Base-by-base conservation (phyloP, 2,888 invertebrate species). In the Xiphydria camelus region DNA sequence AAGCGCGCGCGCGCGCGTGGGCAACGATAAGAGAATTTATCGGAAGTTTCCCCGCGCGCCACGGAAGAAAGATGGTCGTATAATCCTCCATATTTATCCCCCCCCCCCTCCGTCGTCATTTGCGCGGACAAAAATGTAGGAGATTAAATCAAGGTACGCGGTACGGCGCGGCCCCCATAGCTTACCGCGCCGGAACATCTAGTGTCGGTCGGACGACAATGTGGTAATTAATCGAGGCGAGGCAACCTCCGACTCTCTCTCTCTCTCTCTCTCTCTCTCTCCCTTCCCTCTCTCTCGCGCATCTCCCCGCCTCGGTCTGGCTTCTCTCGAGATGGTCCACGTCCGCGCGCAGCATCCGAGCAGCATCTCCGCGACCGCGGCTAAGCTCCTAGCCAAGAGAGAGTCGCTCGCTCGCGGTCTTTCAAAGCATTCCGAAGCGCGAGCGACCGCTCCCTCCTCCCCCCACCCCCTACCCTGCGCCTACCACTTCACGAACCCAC, bases 401-500 rank as follows among this genome's bases (percentile, higher is more conserved):
- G 21, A 19, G 21, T 19, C 10, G 49, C 54, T 54, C 54, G 60
- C 64, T 63, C 68, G 75, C 74, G 75, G 75, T 63, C 71, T 69
- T 70, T 73, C 74, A 74, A 74, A 75, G 75, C 75, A 75, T 75
- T 75, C 75, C 73, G 62, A 64, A 63, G 70, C 66, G 66, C 69
- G 64, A 66, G 65, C 66, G 63, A 19, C 33, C 21, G 60, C 63
- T 60, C 53, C 56, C 55, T 55, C 59, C 54, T 58, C 49, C 45
- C 50, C 51, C 44, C 49, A 40, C 48, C 44, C 53, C 47, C 45
- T 47, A 39, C 55, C 49, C 47, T 57, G 36, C 29, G 43, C 20
- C 37, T 34, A 33, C 39, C 33, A 43, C 31, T 37, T 33, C 47
- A 31, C 41, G 40, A 25, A 18, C 43, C 41, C 42, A 29, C 29